Conservation (phyloP, 1,140 invertebrate genomes). For the Lutraria rhynchaena region DNA sequence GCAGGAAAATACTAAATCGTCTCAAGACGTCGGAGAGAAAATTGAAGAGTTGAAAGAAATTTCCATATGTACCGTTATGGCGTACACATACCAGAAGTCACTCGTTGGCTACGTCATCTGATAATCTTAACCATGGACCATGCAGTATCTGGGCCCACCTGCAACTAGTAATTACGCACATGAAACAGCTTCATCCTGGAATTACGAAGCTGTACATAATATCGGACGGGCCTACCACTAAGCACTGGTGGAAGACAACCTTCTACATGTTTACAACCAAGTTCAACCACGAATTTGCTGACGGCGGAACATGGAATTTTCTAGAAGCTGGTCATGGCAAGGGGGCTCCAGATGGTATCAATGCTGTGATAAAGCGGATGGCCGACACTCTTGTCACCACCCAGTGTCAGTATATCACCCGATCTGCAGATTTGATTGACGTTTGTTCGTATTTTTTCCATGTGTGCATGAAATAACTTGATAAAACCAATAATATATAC, state of each 20-base stretch:
- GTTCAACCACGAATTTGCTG: constrained; percentile 16
- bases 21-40: too few species aligned
- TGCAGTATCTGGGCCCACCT: too few species aligned
- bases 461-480: too few species aligned
- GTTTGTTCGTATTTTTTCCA: too few species aligned
- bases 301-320: constrained; percentile 60
- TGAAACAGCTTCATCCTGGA: neutral
- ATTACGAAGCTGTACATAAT: too few species aligned
- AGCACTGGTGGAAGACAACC: constrained; percentile 61
- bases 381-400: too few species aligned
- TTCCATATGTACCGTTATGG: neutral
- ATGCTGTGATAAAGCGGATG: constrained; percentile 47
- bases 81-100: neutral
- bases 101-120: neutral
- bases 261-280: constrained; percentile 44
- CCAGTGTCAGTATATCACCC: too few species aligned
- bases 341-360: constrained; percentile 56
- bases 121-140: neutral
- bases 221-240: constrained; percentile 60
- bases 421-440: too few species aligned
- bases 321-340: constrained; percentile 61
- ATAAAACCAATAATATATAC: too few species aligned
- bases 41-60: too few species aligned
- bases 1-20: too few species aligned
- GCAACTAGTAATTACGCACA: too few species aligned